Evolutionary conservation across 2,797 vertebrate genomes (phyloP).

Genomic region (Myioborus melanocephalus): DNA sequence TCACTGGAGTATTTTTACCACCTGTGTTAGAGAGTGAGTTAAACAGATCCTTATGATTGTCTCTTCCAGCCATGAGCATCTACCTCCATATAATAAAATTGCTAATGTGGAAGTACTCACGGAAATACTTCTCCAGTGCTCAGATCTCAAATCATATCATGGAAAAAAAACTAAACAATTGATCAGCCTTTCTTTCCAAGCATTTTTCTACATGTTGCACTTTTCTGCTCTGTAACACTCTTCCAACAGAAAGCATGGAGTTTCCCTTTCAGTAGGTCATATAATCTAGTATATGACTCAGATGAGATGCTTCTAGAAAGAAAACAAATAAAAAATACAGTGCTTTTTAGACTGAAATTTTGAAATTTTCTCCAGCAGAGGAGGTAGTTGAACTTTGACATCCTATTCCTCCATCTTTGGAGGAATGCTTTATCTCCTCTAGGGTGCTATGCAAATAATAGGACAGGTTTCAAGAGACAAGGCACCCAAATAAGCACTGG

Average conservation of each 20-base stretch:
- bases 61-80: neutral
- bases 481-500: neutral
- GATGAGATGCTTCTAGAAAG: neutral
- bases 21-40: neutral
- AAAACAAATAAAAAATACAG: accelerated
- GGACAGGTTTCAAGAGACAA: neutral
- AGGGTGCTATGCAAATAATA: neutral
- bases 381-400: neutral
- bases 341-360: neutral
- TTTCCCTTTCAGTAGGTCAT: neutral
- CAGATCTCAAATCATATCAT: neutral
- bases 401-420: neutral
- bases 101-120: neutral
- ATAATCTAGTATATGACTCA: neutral
- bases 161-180: neutral
- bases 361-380: neutral
- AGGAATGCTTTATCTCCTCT: neutral
- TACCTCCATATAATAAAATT: slow-evolving; percentile 3
- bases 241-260: neutral
- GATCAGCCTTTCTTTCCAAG: neutral
- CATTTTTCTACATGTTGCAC: neutral
- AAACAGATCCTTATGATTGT: neutral
- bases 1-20: neutral
- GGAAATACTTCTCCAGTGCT: neutral
- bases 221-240: neutral